A percentile compares a stretch with the other conserved stretches of the same genome.
phyloP scores from a whole-genome alignment of 23 tunicate genomes.

The Trididemnum clinides region DNA sequence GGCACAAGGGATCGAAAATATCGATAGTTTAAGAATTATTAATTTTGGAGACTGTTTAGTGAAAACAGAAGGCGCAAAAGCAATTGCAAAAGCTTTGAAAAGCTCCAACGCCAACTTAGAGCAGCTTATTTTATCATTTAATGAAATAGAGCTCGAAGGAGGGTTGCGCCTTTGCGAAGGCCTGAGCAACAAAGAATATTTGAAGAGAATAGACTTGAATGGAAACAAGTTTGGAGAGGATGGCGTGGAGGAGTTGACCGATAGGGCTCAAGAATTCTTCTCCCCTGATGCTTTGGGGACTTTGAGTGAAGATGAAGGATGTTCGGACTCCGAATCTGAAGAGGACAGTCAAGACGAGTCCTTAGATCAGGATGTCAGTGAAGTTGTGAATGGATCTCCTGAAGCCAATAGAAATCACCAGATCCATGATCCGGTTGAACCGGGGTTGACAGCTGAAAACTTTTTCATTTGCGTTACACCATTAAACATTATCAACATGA shows the following conservation, averaged over 20 bases:
- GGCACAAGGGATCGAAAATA: slow-evolving; percentile 73
- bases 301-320: slow-evolving; percentile 80
- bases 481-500: neutral
- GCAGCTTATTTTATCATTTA: slow-evolving; percentile 46
- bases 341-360: slow-evolving; percentile 10
- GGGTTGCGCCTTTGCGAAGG: slow-evolving; percentile 67
- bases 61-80: slow-evolving; percentile 80
- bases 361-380: neutral
- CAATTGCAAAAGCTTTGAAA: slow-evolving; percentile 50
- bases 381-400: no score
- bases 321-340: slow-evolving; percentile 45
- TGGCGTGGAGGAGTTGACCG: slow-evolving; percentile 70
- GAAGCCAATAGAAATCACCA: neutral
- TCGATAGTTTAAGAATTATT: slow-evolving; percentile 62
- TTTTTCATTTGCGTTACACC: slow-evolving; percentile 31
- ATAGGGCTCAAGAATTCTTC: slow-evolving; percentile 31
- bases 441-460: slow-evolving; percentile 17
- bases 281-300: slow-evolving; percentile 37
- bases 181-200: slow-evolving; percentile 39
- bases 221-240: slow-evolving; percentile 96
- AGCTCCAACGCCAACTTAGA: slow-evolving; percentile 66
- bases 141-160: slow-evolving; percentile 83
- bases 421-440: neutral
- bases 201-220: slow-evolving; percentile 69
- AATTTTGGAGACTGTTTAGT: slow-evolving; percentile 94